Conservation (phyloP, 2,797 vertebrate genomes). For the Leptoclinus maculatus region DNA sequence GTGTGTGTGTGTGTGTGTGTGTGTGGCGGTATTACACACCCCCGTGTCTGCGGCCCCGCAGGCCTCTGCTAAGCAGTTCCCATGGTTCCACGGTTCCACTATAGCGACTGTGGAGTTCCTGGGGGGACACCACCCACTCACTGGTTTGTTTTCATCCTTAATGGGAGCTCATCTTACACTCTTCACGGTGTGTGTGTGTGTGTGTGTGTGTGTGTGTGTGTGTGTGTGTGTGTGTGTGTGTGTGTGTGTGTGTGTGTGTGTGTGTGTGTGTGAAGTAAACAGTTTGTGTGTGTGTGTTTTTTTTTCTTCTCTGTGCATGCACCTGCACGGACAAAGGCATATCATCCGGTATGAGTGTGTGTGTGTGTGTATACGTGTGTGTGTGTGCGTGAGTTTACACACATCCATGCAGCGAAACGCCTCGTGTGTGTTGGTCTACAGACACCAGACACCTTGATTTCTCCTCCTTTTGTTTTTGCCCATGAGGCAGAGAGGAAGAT, state of each 20-base stretch:
- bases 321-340: constrained; percentile 55
- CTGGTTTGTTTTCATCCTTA: constrained; percentile 83
- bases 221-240: constrained; percentile 34
- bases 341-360: not conserved
- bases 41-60: constrained; percentile 67
- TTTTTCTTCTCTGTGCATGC: constrained; percentile 40
- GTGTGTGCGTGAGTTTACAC: not conserved
- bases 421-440: constrained; percentile 24
- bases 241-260: constrained; percentile 1
- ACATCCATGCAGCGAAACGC: not conserved
- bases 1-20: constrained; percentile 45
- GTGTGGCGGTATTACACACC: constrained; percentile 62
- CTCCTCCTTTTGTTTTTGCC: constrained; percentile 65
- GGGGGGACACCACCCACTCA: constrained; percentile 78
- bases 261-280: not conserved
- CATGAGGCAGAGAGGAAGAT: constrained; percentile 69
- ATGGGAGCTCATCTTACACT: constrained; percentile 81
- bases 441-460: constrained; percentile 77
- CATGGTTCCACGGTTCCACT: constrained; percentile 79
- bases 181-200: constrained; percentile 63
- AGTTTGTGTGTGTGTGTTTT: constrained; percentile 1
- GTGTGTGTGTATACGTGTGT: not conserved
- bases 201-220: constrained; percentile 21
- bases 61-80: constrained; percentile 76
- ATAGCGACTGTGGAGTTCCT: constrained; percentile 67